phyloP scores from a whole-genome alignment of 1,140 invertebrate genomes.

The Melipona quadrifasciata region DNA sequence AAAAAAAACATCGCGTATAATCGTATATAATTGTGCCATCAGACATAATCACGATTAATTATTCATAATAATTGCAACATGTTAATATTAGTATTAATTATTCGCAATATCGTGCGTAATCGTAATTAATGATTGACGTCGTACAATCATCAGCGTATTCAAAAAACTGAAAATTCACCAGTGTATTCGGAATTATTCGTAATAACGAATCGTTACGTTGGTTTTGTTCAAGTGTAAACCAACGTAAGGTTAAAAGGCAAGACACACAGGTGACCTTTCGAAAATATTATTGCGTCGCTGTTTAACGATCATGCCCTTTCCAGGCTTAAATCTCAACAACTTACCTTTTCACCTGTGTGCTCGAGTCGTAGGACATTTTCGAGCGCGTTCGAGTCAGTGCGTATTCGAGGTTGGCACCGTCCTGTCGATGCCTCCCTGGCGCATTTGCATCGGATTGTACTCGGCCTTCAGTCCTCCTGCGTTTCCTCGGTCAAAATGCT shows the following conservation, averaged over 20 bases:
- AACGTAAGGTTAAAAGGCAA: not conserved
- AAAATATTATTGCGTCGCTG: not conserved
- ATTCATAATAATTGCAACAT: too few species aligned
- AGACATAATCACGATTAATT: too few species aligned
- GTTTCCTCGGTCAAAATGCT: conserved; percentile 22
- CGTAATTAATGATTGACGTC: too few species aligned
- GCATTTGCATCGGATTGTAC: conserved; percentile 32
- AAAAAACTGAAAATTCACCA: too few species aligned
- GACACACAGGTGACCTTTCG: not conserved
- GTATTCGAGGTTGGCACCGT: not conserved
- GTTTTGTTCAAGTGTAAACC: too few species aligned
- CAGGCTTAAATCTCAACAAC: not conserved
- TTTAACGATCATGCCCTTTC: conserved; percentile 36
- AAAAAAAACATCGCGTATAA: too few species aligned
- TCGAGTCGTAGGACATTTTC: conserved; percentile 15
- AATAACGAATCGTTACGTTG: too few species aligned
- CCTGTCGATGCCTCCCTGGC: not conserved
- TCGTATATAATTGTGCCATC: too few species aligned
- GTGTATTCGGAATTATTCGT: too few species aligned
- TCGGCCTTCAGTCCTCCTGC: conserved; percentile 26
- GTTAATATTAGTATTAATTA: too few species aligned
- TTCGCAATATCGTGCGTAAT: too few species aligned
- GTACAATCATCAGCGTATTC: too few species aligned
- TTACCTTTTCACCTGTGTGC: conserved; percentile 18
- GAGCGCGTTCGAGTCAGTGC: not conserved